phyloP scores from a whole-genome alignment of 2,797 vertebrate species.

The Acanthiza pusilla region DNA sequence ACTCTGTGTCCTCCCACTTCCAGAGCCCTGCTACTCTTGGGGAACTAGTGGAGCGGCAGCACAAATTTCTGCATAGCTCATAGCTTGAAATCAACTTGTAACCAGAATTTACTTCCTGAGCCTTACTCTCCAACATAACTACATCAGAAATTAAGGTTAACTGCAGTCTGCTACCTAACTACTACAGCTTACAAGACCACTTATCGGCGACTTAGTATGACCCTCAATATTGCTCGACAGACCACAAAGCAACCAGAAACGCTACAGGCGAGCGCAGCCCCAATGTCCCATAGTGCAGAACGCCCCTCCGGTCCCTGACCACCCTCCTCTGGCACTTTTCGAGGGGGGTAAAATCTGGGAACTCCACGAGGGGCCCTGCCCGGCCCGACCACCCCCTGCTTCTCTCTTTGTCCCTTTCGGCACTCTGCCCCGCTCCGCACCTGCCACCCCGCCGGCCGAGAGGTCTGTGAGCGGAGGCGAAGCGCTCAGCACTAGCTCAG shows the following conservation, averaged over 20 bases:
- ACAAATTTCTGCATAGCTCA: background rate
- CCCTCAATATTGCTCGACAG: background rate
- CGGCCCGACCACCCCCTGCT: background rate
- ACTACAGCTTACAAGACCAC: background rate
- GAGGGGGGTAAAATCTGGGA: accelerated
- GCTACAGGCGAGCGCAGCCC: background rate
- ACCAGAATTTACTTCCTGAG: background rate
- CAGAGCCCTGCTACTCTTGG: background rate
- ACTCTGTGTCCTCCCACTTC: background rate
- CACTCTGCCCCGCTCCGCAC: background rate
- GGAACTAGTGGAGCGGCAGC: background rate
- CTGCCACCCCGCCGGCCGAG: background rate
- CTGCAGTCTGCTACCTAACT: background rate
- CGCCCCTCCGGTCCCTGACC: background rate
- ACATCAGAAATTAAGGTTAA: background rate
- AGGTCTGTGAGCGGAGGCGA: accelerated
- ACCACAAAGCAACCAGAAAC: background rate
- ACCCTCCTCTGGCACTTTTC: too few species aligned
- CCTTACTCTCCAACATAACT: background rate
- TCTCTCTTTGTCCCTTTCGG: background rate
- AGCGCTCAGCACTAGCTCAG: background rate
- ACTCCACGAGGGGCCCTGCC: too few species aligned
- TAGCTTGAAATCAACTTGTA: background rate
- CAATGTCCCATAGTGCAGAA: background rate
- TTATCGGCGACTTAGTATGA: background rate